phyloP scores from a whole-genome alignment of 2,113 vertebrate genomes.

The Oxyura jamaicensis region DNA sequence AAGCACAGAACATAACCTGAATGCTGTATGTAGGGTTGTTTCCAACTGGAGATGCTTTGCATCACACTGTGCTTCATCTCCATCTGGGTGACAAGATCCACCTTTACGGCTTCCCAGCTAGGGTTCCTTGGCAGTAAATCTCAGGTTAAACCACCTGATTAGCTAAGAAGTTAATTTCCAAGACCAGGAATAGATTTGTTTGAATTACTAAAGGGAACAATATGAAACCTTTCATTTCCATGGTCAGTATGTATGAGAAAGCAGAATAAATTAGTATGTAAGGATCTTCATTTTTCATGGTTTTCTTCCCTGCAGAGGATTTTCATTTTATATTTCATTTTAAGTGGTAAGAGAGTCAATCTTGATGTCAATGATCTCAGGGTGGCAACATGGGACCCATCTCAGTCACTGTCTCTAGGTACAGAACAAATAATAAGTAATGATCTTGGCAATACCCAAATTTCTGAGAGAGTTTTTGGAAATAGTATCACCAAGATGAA shows the following conservation, averaged over 20 bases:
- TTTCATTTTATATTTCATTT: conserved; percentile 26
- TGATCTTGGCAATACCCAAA: conserved; percentile 10
- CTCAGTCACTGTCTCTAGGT: conserved; percentile 2
- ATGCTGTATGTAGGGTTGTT: not conserved
- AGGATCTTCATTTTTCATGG: not conserved
- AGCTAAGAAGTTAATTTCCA: conserved; percentile 11
- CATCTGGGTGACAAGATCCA: not conserved
- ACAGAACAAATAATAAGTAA: conserved; percentile 25
- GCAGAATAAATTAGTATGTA: conserved; percentile 15
- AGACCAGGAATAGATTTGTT: not conserved
- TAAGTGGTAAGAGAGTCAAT: not conserved
- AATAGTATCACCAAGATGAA: conserved; percentile 53
- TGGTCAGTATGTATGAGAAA: not conserved
- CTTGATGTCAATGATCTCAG: not conserved
- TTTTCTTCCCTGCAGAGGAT: not conserved
- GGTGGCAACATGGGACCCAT: not conserved
- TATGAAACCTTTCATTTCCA: not conserved
- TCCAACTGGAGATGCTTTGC: not conserved
- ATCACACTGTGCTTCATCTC: not conserved
- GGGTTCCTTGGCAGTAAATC: not conserved
- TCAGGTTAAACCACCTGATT: not conserved
- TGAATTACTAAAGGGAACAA: conserved; percentile 10
- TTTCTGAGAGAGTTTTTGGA: conserved; percentile 55
- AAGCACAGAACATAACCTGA: not conserved
- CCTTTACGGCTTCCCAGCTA: not conserved